These are phyloP conservation scores for Hydractinia symbiolongicarpus DNA, from an alignment of 30 jellyfish, hydroid and myxozoan species.

Conservation along the genomic window DNA sequence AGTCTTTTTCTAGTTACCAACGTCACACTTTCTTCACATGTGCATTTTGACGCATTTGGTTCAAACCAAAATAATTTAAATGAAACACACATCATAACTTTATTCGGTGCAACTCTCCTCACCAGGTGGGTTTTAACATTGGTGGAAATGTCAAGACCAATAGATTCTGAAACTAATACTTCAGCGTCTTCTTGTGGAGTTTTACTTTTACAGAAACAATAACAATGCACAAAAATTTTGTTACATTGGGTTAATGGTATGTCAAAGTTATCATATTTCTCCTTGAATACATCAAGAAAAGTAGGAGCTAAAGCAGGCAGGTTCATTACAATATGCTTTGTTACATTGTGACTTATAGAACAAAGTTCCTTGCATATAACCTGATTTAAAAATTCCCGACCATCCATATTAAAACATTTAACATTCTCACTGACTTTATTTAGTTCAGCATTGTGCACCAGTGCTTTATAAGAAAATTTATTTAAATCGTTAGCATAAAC, in stretches of 20 bases:
- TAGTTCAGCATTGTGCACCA: constrained; percentile 42
- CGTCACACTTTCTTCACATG: neutral
- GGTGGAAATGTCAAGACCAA: constrained; percentile 30
- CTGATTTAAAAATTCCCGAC: constrained; percentile 50
- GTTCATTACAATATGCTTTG: constrained; percentile 77
- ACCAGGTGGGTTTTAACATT: constrained; percentile 46
- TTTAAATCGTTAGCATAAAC: constrained; percentile 92
- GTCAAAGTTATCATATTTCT: neutral
- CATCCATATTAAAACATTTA: constrained; percentile 57
- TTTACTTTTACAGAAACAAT: constrained; percentile 62
- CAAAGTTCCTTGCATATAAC: constrained; percentile 1
- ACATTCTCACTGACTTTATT: constrained; percentile 51
- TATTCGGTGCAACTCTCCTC: constrained; percentile 92
- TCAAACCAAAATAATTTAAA: constrained; percentile 43
- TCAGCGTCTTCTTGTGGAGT: constrained; percentile 65
- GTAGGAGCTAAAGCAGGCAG: constrained; percentile 88
- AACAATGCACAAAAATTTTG: constrained; percentile 56
- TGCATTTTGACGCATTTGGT: neutral
- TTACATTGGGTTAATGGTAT: neutral
- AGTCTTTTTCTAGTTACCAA: no score
- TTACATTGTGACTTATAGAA: neutral
- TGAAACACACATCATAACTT: constrained; percentile 91
- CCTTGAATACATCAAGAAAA: constrained; percentile 66
- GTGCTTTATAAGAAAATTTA: constrained; percentile 55
- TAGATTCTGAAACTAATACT: constrained; percentile 28